Evolutionary conservation across 1,140 invertebrate species (phyloP), one percentile per base, ranked within the genome.

Genomic region (Ips nitidus): DNA sequence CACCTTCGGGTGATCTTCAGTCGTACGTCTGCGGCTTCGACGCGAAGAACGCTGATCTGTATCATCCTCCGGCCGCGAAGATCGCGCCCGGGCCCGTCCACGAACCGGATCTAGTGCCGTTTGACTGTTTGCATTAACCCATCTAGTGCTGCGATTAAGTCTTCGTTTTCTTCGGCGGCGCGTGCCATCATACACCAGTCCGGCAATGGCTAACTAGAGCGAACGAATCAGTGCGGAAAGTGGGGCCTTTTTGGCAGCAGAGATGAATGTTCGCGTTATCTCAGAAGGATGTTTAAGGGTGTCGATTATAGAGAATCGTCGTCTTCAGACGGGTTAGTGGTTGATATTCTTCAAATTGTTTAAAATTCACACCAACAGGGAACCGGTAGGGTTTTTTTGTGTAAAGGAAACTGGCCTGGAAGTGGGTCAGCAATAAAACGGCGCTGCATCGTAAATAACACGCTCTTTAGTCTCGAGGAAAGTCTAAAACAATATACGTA

Each of bases 251-350:
- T 66, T 66, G n/a, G n/a, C 22, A 57, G 45, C 45, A 66, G 56
- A 58, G 42, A 66, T 66, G 65, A 47, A 41, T 50, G 61, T 53
- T 58, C 36, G 7, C 39, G 39, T 59, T 47, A 38, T 38, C 2
- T 7, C 38, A 45, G 37, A 41, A 70, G 59, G 41, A 70, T 70
- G 69, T 66, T 52, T 52, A 70, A 65, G 61, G 62, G 58, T 39
- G 41, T 52, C 40, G 39, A 60, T 5, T 64, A 56, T 40, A 43
- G 43, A 8, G 5, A 4, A 38, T 36, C 61, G 36, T 70, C 57
- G 37, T 69, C 69, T 22, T 70, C 69, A 40, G 69, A 70, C 69
- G 69, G 69, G 53, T 66, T 39, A 66, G 65, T 65, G n/a, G n/a
- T 60, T 3, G 57, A 22, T 22, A 22, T 22, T 22, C 22, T 22